These are phyloP conservation scores for Narcine bancroftii DNA, from an alignment of 2,113 vertebrate genomes.

Conservation along the genomic window DNA sequence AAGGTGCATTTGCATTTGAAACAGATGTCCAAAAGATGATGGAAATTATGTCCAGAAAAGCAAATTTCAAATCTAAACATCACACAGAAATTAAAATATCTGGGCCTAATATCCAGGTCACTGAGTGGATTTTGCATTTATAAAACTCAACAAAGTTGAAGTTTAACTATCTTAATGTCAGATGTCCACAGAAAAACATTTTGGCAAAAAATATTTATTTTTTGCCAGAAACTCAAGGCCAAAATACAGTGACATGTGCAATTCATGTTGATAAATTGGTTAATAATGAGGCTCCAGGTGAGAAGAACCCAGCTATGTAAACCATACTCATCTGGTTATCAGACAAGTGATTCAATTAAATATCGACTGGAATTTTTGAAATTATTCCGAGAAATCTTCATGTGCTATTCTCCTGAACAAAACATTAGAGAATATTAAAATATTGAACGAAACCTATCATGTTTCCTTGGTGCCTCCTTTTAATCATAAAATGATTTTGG, in stretches of 20 bases:
- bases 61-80: background rate
- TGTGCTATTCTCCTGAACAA: background rate
- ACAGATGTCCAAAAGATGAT: background rate
- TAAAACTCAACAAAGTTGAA: background rate
- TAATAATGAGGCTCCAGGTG: slow-evolving; percentile 12
- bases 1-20: background rate
- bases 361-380: background rate
- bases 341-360: background rate
- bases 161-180: background rate
- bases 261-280: slow-evolving; percentile 24
- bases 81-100: background rate
- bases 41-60: background rate
- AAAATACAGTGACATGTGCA: background rate
- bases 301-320: slow-evolving; percentile 23
- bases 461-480: background rate
- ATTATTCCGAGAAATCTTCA: background rate
- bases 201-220: background rate
- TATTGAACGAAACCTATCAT: background rate
- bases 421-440: background rate
- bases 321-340: background rate
- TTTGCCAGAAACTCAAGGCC: background rate
- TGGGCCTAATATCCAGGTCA: background rate
- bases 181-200: background rate
- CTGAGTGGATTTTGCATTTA: background rate
- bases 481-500: background rate